Evolutionary conservation across 1,140 invertebrate genomes (phyloP).

Genomic region (Subanguina moxae): DNA sequence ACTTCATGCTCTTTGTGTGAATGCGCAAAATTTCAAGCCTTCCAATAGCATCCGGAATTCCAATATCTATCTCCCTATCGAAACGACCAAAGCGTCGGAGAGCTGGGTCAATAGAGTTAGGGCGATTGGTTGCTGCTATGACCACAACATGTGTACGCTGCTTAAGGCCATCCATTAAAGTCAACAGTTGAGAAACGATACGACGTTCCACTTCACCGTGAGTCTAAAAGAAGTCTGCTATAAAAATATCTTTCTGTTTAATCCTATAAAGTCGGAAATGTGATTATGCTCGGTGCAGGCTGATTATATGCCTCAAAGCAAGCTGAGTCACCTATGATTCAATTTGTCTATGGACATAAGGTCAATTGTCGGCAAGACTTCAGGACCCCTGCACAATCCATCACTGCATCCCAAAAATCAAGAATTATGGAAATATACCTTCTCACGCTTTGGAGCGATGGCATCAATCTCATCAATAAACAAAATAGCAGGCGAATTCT

Average conservation of each 20-base stretch:
- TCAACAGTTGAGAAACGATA: slow-evolving; percentile 95
- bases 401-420: slow-evolving; percentile 6
- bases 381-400: slow-evolving; percentile 37
- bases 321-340: not conserved
- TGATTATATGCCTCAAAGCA: not conserved
- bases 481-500: slow-evolving; percentile 97
- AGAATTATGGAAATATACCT: slow-evolving; percentile 62
- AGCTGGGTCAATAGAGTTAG: slow-evolving; percentile 96
- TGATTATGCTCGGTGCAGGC: no score
- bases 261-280: no score
- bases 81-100: slow-evolving; percentile 95
- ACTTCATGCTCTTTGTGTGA: slow-evolving; percentile 99
- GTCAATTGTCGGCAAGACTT: slow-evolving; percentile 10
- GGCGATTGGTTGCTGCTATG: slow-evolving; percentile 98
- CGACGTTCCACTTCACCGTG: slow-evolving; percentile 98
- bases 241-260: not conserved
- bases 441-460: slow-evolving; percentile 99
- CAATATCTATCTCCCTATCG: slow-evolving; percentile 98
- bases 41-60: slow-evolving; percentile 96
- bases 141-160: slow-evolving; percentile 97
- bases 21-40: slow-evolving; percentile 89
- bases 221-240: slow-evolving; percentile 66
- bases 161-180: slow-evolving; percentile 98
- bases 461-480: slow-evolving; percentile 99
- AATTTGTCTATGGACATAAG: not conserved